phyloP scores from a whole-genome alignment of 2,113 vertebrate species.

The Hipposideros armiger region DNA sequence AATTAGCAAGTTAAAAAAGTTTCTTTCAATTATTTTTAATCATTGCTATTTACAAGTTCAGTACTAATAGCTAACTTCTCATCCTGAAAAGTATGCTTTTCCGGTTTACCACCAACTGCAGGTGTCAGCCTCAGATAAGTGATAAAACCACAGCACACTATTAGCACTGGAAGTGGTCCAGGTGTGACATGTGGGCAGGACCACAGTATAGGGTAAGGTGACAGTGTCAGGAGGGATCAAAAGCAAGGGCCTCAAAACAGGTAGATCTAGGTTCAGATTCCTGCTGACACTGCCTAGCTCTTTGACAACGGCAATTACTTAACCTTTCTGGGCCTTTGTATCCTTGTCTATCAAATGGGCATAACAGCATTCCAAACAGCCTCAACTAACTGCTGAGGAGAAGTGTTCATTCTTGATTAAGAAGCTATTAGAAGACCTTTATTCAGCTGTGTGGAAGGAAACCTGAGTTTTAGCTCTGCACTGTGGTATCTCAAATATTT shows the following conservation, averaged over 20 bases:
- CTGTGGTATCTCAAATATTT: neutral
- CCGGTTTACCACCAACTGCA: neutral
- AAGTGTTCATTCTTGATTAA: neutral
- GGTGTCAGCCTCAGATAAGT: neutral
- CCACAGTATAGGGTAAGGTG: neutral
- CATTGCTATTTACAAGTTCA: neutral
- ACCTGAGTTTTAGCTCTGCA: neutral
- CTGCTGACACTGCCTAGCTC: neutral
- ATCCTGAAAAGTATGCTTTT: neutral
- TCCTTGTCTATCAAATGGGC: neutral
- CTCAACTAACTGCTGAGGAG: neutral
- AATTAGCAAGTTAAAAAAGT: neutral
- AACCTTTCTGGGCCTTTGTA: neutral
- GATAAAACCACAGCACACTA: neutral
- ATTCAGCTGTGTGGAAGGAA: neutral
- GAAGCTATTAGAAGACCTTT: constrained; percentile 13
- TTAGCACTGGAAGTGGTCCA: neutral
- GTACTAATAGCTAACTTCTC: neutral
- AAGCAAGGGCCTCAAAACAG: neutral
- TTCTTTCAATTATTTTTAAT: neutral
- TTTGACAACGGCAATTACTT: neutral
- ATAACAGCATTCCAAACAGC: neutral
- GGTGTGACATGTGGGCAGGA: neutral
- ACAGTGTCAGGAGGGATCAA: neutral
- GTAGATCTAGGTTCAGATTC: neutral